Conservation (phyloP, 2,888 invertebrate species). For the Callosobruchus maculatus region DNA sequence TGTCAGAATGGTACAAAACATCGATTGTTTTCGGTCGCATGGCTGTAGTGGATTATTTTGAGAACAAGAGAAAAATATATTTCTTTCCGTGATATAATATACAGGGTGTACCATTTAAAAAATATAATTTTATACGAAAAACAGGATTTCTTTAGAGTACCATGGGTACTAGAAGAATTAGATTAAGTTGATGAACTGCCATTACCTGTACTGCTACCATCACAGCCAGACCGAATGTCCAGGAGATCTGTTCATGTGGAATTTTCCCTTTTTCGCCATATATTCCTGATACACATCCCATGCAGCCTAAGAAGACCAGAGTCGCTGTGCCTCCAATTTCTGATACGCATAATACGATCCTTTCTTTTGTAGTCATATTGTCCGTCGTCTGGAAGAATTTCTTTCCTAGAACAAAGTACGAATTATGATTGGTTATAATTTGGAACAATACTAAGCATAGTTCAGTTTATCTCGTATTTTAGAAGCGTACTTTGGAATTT, state of each 20-base stretch:
- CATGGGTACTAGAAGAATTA: too few species aligned
- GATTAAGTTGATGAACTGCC: too few species aligned
- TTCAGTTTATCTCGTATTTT: background rate
- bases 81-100: too few species aligned
- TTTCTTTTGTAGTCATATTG: constrained; percentile 39
- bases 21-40: too few species aligned
- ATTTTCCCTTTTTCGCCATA: constrained; percentile 20
- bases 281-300: constrained; percentile 57
- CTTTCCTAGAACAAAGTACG: constrained; percentile 28
- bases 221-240: constrained; percentile 69
- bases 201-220: constrained; percentile 64
- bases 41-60: too few species aligned
- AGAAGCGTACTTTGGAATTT: too few species aligned
- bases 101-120: too few species aligned
- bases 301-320: constrained; percentile 70
- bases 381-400: constrained; percentile 35
- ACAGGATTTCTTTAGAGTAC: too few species aligned
- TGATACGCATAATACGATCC: constrained; percentile 45
- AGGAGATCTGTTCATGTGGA: constrained; percentile 54
- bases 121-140: too few species aligned
- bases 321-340: constrained; percentile 69
- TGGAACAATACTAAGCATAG: background rate
- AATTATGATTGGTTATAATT: too few species aligned
- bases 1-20: too few species aligned
- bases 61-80: too few species aligned